Conservation (phyloP, 2,888 invertebrate genomes). For the Drosophila putrida region DNA sequence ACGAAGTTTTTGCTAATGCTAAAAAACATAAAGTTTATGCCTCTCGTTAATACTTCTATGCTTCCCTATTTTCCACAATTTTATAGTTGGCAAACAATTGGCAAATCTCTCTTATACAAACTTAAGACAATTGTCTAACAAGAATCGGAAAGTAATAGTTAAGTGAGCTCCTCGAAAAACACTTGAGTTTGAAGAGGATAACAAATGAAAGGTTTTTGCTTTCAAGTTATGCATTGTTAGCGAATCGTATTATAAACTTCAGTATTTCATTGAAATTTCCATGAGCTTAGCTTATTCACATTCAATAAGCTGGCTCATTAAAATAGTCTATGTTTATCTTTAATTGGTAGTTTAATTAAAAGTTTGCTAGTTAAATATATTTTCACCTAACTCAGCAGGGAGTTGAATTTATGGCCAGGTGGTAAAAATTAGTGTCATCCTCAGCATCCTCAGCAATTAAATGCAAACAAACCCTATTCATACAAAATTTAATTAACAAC, state of each 20-base stretch:
- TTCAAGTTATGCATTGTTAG: background rate
- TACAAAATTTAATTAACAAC: constrained; percentile 58
- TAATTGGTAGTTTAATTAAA: constrained; percentile 30
- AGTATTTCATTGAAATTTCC: background rate
- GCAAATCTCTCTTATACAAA: background rate
- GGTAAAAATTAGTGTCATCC: constrained; percentile 4
- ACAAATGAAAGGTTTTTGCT: background rate
- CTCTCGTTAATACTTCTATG: background rate
- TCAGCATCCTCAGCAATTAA: constrained; percentile 18
- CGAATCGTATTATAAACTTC: background rate
- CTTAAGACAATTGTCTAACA: background rate
- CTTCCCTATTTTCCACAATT: background rate
- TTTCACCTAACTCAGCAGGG: background rate
- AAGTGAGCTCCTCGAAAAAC: background rate
- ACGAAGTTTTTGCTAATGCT: background rate
- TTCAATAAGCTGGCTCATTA: constrained; percentile 26
- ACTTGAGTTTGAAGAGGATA: background rate
- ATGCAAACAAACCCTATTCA: constrained; percentile 43
- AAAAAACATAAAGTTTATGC: background rate
- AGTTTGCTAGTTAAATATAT: constrained; percentile 24
- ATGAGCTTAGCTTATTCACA: background rate
- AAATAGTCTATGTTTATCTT: constrained; percentile 10
- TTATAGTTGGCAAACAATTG: background rate
- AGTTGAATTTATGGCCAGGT: background rate
- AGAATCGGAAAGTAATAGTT: background rate